These are phyloP conservation scores for Betta splendens DNA, from an alignment of 2,797 vertebrate species.

Conservation along the genomic window DNA sequence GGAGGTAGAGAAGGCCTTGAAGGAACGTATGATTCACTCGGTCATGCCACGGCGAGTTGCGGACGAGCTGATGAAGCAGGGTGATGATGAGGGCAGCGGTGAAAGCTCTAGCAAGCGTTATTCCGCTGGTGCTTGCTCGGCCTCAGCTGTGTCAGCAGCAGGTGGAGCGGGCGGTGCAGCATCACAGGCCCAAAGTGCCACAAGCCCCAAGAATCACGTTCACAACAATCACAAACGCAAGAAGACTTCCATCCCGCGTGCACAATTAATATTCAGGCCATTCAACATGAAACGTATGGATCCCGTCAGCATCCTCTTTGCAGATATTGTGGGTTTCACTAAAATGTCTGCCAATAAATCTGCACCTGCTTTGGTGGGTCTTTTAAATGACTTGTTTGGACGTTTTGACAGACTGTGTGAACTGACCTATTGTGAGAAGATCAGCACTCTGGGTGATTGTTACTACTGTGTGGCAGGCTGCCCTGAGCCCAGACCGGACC, in stretches of 20 bases:
- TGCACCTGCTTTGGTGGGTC: constrained; percentile 92
- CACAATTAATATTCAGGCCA: constrained; percentile 93
- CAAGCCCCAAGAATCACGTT: constrained; percentile 84
- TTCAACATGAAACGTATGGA: constrained; percentile 98
- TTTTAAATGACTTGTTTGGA: constrained; percentile 96
- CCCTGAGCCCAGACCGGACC: constrained; percentile 90
- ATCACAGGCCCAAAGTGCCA: constrained; percentile 61
- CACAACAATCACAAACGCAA: constrained; percentile 87
- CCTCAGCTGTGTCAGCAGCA: constrained; percentile 63
- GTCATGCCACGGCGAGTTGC: constrained; percentile 96
- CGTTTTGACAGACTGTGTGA: constrained; percentile 95
- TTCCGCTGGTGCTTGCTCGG: constrained; percentile 84
- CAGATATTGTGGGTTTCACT: constrained; percentile 97
- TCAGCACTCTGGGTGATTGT: constrained; percentile 97
- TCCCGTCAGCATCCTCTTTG: constrained; percentile 95
- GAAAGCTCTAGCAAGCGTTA: constrained; percentile 92
- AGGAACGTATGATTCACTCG: constrained; percentile 98
- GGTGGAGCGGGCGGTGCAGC: constrained; percentile 50
- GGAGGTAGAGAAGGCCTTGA: constrained; percentile 97
- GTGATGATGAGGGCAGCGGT: constrained; percentile 91
- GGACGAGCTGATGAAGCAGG: constrained; percentile 95
- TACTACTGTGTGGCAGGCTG: constrained; percentile 98
- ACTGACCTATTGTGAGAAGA: constrained; percentile 94
- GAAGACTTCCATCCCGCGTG: constrained; percentile 94
- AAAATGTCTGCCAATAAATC: constrained; percentile 98